A percentile compares a stretch with the other conserved stretches of the same genome.
phyloP scores from a whole-genome alignment of 2,113 vertebrate species.

The Dicentrarchus labrax region DNA sequence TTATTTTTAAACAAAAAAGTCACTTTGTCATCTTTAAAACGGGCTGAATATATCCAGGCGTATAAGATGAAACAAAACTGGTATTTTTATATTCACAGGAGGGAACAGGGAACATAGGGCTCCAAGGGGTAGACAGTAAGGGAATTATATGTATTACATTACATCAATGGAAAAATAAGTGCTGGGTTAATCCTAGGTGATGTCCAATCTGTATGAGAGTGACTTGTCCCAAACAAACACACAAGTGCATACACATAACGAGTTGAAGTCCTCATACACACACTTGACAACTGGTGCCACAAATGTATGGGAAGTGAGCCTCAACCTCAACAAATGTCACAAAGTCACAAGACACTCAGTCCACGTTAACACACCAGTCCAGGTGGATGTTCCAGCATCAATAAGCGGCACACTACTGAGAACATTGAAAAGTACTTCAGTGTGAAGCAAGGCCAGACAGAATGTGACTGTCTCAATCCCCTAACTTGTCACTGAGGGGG shows the following conservation, averaged over 20 bases:
- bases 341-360: conserved; percentile 31
- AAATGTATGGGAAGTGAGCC: conserved; percentile 19
- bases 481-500: conserved; percentile 12
- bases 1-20: conserved; percentile 25
- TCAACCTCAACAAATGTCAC: too few species aligned
- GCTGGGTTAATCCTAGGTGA: neutral
- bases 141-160: conserved; percentile 29
- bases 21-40: conserved; percentile 7
- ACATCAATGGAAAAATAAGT: conserved; percentile 17
- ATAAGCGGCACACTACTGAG: conserved; percentile 40
- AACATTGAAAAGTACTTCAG: conserved; percentile 64
- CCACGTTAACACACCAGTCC: conserved; percentile 32
- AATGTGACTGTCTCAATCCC: conserved; percentile 46
- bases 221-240: neutral
- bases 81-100: conserved; percentile 23
- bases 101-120: neutral
- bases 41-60: neutral
- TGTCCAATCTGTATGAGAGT: neutral
- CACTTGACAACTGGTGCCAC: conserved; percentile 6
- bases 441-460: conserved; percentile 19
- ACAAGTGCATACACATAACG: neutral
- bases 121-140: neutral
- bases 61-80: conserved; percentile 4
- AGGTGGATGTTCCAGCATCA: conserved; percentile 51
- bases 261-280: neutral